These are phyloP conservation scores for Chironomus riparius DNA, from an alignment of 2,888 invertebrate species.

Conservation along the genomic window DNA sequence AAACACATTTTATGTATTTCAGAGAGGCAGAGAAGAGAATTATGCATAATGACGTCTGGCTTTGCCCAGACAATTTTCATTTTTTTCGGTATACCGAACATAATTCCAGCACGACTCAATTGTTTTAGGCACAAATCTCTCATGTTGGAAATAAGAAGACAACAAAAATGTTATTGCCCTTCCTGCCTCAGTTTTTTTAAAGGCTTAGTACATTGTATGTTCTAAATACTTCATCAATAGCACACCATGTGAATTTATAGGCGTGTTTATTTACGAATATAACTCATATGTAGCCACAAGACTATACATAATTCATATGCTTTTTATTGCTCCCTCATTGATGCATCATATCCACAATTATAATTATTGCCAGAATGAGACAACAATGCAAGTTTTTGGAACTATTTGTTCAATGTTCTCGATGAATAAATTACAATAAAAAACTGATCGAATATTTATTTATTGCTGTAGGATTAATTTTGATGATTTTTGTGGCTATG, in stretches of 20 bases:
- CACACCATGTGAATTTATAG: neutral
- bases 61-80: neutral
- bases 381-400: neutral
- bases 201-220: no score
- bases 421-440: neutral
- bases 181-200: no score
- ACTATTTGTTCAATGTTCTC: neutral
- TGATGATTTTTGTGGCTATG: no score
- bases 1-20: neutral
- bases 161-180: no score
- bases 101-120: no score
- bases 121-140: neutral
- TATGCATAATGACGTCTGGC: neutral
- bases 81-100: no score
- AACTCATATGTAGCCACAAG: neutral
- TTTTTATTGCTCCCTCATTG: neutral
- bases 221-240: no score
- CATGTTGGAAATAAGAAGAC: no score
- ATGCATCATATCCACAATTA: neutral
- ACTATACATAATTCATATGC: no score
- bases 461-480: no score
- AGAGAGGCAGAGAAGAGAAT: neutral
- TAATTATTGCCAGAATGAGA: neutral
- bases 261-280: neutral
- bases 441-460: neutral